Evolutionary conservation across 2,113 vertebrate species (phyloP), one percentile per base, ranked within the genome.

Genomic region (Anser brachyrhynchus): DNA sequence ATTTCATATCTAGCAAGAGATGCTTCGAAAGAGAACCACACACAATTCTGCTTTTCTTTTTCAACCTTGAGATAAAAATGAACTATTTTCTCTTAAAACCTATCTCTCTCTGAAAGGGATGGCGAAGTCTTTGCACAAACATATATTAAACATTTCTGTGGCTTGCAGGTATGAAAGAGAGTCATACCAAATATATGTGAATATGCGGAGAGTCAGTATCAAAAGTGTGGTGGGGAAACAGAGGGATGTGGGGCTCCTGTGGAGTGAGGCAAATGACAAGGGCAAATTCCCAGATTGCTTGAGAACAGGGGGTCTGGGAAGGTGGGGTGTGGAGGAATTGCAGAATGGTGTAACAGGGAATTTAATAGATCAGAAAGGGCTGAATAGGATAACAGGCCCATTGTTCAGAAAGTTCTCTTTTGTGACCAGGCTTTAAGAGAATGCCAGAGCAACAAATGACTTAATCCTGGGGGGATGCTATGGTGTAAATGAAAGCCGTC

Each of bases 331-430:
- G 71, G 52, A 94, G 91, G 91, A 94, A 97, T 75, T 83, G 76
- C 65, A 77, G 92, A 95, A 92, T 93, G 91, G 95, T 77, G 54
- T 87, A 94, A 91, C 21, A 83, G 92, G 82, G 78, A 95, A 97
- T 93, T 88, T 95, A 92, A 93, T 64, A 95, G 95, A 96, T 94
- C 75, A 92, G 89, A 96, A 95, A 95, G 89, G 79, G 75, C 87
- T 84, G 82, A 96, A 95, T 95, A 82, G 93, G 70, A 93, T 93
- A 95, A 93, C 82, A 89, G 87, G 74, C 31, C 85, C 73, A 94
- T 96, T 96, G 96, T 95, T 97, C 88, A 92, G 28, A 85, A 95
- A 92, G 76, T 86, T 92, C 75, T 94, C 94, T 93, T 96, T 97
- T 95, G 93, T 93, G 86, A 78, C 87, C 91, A 95, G 71, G 23